These are phyloP conservation scores for Euwallacea fornicatus DNA, from an alignment of 1,140 invertebrate species.

Conservation along the genomic window DNA sequence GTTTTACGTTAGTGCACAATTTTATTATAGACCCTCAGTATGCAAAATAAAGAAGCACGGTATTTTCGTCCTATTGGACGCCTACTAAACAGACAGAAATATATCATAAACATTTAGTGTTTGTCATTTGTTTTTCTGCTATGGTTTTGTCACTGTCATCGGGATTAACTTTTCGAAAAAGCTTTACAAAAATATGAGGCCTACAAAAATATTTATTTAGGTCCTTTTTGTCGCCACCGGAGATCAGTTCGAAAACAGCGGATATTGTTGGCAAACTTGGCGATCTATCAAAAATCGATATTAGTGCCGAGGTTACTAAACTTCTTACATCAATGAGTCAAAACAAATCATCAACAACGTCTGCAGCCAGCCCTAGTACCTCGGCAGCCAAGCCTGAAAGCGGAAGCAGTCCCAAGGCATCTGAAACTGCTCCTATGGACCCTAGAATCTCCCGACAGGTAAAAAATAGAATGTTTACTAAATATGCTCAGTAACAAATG, in stretches of 20 bases:
- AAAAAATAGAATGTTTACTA: neutral
- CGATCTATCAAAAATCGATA: slow-evolving; percentile 73
- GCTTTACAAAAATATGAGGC: no score
- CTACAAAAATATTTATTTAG: neutral
- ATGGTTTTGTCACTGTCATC: no score
- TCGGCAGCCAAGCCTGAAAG: slow-evolving; percentile 2
- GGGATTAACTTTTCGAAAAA: no score
- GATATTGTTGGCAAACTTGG: slow-evolving; percentile 66
- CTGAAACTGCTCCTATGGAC: slow-evolving; percentile 36
- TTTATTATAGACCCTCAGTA: no score
- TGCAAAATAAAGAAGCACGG: no score
- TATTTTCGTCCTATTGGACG: no score
- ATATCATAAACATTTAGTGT: no score
- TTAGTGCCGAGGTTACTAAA: slow-evolving; percentile 71
- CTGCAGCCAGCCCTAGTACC: slow-evolving; percentile 4
- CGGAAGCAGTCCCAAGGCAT: slow-evolving; percentile 14
- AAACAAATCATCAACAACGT: slow-evolving; percentile 1
- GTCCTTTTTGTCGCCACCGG: slow-evolving; percentile 16
- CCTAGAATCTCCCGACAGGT: slow-evolving; percentile 42
- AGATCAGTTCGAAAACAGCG: slow-evolving; percentile 18
- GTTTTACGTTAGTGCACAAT: no score
- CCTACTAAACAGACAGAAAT: no score
- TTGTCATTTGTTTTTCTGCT: no score
- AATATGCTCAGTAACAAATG: no score
- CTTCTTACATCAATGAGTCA: slow-evolving; percentile 55